A percentile compares a stretch with the other conserved stretches of the same genome.
These are phyloP conservation scores for Cartodere bifasciata DNA, from an alignment of 2,888 invertebrate species.

Conservation along the genomic window DNA sequence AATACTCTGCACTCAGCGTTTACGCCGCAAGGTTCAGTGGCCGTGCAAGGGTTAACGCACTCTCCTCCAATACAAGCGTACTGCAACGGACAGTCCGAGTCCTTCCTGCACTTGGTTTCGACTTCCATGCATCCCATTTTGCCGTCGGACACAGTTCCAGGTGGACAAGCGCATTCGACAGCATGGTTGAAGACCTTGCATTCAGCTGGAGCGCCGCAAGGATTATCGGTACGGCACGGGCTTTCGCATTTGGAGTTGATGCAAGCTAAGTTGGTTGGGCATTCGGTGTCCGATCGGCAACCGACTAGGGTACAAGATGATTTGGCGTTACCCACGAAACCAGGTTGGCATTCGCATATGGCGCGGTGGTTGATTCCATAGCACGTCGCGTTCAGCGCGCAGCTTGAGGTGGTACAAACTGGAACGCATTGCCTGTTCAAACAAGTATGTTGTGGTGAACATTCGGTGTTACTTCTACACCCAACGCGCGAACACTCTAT, in stretches of 20 bases:
- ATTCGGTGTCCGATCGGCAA: conserved; percentile 67
- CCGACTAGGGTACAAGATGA: conserved; percentile 67
- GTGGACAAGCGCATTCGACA: conserved; percentile 70
- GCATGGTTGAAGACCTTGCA: conserved; percentile 67
- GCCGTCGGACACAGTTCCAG: conserved; percentile 54
- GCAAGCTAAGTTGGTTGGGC: conserved; percentile 69
- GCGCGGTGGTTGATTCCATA: conserved; percentile 68
- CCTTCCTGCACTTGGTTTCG: conserved; percentile 53
- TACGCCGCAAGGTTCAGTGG: conserved; percentile 66
- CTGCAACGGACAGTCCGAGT: conserved; percentile 71
- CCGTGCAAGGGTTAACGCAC: conserved; percentile 73
- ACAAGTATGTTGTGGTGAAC: conserved; percentile 72
- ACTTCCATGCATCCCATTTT: conserved; percentile 48
- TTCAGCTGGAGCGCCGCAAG: conserved; percentile 59
- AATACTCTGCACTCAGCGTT: conserved; percentile 68
- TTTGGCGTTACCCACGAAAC: conserved; percentile 69
- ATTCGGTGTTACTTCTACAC: conserved; percentile 63
- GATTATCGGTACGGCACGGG: conserved; percentile 56
- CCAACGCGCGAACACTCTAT: conserved; percentile 64
- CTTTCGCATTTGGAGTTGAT: conserved; percentile 66
- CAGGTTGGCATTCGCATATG: conserved; percentile 72
- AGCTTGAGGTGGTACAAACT: conserved; percentile 59
- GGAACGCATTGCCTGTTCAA: conserved; percentile 71
- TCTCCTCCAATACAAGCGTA: conserved; percentile 70
- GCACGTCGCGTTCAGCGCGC: conserved; percentile 69